phyloP scores from a whole-genome alignment of 23 tunicate species.

The Styela clava region DNA sequence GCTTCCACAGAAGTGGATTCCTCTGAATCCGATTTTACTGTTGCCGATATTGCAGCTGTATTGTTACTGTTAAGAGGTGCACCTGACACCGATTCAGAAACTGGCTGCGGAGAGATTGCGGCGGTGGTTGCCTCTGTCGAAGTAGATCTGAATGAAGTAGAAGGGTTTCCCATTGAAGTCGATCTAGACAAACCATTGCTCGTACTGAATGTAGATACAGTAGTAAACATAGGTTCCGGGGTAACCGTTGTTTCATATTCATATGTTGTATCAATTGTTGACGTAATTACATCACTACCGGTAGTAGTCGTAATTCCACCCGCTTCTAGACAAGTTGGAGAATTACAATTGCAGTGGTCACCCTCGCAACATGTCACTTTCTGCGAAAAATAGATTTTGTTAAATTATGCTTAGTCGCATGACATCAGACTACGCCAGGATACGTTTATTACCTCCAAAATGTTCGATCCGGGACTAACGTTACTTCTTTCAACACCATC shows the following conservation, averaged over 20 bases:
- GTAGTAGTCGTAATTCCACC: neutral
- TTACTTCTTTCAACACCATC: constrained; percentile 13
- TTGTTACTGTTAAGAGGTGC: no score
- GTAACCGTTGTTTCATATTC: no score
- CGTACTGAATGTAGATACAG: no score
- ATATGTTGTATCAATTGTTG: no score
- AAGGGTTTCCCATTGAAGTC: no score
- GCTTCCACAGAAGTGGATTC: no score
- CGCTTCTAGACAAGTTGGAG: neutral
- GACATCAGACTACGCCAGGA: neutral
- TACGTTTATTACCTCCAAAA: neutral
- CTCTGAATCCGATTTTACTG: no score
- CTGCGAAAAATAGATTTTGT: neutral
- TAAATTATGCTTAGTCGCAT: neutral
- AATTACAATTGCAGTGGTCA: neutral
- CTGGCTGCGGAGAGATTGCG: no score
- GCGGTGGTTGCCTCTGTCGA: constrained; percentile 1
- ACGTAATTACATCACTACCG: neutral
- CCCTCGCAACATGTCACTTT: neutral
- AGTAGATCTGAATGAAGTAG: neutral
- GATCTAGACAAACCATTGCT: no score
- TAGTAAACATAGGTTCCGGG: no score
- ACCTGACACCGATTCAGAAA: no score
- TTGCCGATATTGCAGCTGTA: no score
- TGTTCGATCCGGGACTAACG: neutral